phyloP scores from a whole-genome alignment of 2,888 invertebrate genomes.

The Myopa tessellatipennis region DNA sequence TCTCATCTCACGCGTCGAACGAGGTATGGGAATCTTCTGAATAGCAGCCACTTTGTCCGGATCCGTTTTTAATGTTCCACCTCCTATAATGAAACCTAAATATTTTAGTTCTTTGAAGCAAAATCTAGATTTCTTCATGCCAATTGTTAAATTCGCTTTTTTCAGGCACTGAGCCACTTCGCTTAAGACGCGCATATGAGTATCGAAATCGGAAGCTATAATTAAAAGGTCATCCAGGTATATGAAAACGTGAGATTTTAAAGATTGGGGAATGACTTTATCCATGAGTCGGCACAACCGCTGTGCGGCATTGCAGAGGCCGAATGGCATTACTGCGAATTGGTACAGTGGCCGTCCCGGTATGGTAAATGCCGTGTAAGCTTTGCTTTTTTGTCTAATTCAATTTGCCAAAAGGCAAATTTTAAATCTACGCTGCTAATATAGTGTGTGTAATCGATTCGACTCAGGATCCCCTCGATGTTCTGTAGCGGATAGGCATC shows the following conservation, averaged over 20 bases:
- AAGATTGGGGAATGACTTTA: not conserved
- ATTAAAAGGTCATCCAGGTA: not conserved
- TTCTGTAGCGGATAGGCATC: too few relatives aligned
- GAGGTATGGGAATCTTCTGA: not conserved
- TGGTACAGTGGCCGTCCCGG: conserved; percentile 16
- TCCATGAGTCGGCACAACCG: not conserved
- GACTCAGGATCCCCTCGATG: too few relatives aligned
- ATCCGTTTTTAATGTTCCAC: not conserved
- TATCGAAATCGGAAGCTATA: not conserved
- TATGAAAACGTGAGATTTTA: not conserved
- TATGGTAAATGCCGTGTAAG: too few relatives aligned
- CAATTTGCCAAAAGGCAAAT: too few relatives aligned
- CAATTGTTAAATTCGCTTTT: conserved; percentile 3
- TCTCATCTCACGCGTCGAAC: not conserved
- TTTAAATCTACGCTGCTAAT: too few relatives aligned
- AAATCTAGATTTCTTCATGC: not conserved
- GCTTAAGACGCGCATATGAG: not conserved
- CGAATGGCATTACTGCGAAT: not conserved
- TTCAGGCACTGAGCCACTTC: conserved; percentile 2
- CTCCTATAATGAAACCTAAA: too few relatives aligned
- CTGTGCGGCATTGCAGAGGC: not conserved
- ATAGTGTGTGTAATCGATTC: too few relatives aligned
- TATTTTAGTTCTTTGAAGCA: too few relatives aligned
- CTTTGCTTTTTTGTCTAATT: too few relatives aligned
- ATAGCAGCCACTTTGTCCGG: not conserved